Base-by-base conservation (phyloP, 2,113 vertebrate genomes). In the Galemys pyrenaicus region DNA sequence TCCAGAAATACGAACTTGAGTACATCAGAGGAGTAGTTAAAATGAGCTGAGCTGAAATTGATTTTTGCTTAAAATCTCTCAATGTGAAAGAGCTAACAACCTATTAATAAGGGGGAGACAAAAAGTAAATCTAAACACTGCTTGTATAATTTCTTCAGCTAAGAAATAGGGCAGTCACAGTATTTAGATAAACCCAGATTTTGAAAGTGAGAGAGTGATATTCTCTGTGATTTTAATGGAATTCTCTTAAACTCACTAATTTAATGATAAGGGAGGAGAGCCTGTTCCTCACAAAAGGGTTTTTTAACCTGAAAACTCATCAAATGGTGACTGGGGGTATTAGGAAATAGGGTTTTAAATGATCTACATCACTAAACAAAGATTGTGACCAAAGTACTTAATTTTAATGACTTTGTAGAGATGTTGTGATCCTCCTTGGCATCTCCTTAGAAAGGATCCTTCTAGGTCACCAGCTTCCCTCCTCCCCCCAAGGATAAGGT, bases 101-200 rank as follows among this genome's bases (percentile, higher is more conserved):
- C 17, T 62, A 32, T 37, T 68, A 85, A 82, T 70, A 64, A 74
- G 83, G 88, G 95, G 96, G 60, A 79, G 64, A 56, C 86, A 60
- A 96, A 77, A 60, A 92, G 54, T 71, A 74, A 93, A 90, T 92
- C 64, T 92, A 87, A 96, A 91, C 85, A 56, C 92, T 96, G 94
- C 93, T 97, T 56, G 41, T 37, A 28, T 93, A 80, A 77, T 74
- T 88, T 44, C 35, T 84, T 91, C 91, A 28, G 65, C 83, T 92
- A 58, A 78, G 24, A 49, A 9, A 39, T 9, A 73, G 26, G 46
- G 58, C 37, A 62, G 35, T 67, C 74, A 75, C 32, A 86, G 32
- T 68, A 62, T 62, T 67, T 83, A 80, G 26, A 28, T 56, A 70
- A 83, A 13, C 39, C 51, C 41, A 87, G 80, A n/a, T 80, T 32